Conservation (phyloP, 2,797 vertebrate species). For the Heliangelus exortis region DNA sequence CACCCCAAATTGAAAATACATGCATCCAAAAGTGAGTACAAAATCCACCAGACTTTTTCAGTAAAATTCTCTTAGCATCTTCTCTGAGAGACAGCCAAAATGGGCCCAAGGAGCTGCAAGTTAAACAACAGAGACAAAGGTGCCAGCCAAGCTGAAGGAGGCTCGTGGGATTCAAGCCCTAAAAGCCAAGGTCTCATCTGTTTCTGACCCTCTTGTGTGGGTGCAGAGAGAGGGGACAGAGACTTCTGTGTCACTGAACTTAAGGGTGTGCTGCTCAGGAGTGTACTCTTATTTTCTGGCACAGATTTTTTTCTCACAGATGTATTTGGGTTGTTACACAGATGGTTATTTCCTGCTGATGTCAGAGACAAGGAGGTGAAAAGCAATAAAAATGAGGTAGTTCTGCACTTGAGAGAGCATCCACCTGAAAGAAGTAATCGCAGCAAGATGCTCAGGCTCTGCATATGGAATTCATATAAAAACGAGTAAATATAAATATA, state of each 20-base stretch:
- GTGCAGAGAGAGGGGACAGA: not conserved
- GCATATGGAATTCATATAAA: not conserved
- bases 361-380: not conserved
- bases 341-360: slow-evolving; percentile 13
- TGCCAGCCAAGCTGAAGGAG: not conserved
- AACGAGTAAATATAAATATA: not conserved
- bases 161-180: not conserved
- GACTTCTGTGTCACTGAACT: not conserved
- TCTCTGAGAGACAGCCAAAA: not conserved
- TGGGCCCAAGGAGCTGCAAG: not conserved
- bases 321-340: not conserved
- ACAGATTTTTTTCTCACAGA: not conserved
- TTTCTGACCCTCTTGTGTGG: not conserved
- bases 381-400: not conserved
- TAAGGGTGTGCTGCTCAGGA: not conserved
- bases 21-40: not conserved
- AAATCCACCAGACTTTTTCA: not conserved
- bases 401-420: not conserved
- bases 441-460: not conserved
- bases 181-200: not conserved
- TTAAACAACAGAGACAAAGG: not conserved
- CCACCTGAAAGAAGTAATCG: not conserved
- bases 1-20: not conserved
- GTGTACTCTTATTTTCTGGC: slow-evolving; percentile 2
- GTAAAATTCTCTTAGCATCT: not conserved